A percentile compares a stretch with the other conserved stretches of the same genome.
Evolutionary conservation across 1,140 invertebrate species (phyloP).

Genomic region (Neodiprion virginianus): DNA sequence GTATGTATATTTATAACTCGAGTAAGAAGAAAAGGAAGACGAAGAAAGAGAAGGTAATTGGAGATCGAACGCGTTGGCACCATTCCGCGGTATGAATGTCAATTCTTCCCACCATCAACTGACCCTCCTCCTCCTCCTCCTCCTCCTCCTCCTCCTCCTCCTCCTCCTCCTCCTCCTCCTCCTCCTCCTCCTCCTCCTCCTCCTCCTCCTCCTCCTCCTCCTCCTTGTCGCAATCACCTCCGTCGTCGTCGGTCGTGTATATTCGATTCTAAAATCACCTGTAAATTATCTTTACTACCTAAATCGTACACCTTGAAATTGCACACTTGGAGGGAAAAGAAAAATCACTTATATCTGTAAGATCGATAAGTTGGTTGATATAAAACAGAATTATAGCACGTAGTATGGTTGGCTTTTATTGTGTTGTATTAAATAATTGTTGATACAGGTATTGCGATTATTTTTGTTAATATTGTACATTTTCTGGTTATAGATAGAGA

Average conservation of each 20-base stretch:
- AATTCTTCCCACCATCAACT: conserved; percentile 17
- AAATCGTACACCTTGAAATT: neutral
- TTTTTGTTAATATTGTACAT: too few relatives aligned
- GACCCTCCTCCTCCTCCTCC: neutral
- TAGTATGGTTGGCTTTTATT: too few relatives aligned
- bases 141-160: neutral
- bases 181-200: neutral
- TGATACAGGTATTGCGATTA: too few relatives aligned
- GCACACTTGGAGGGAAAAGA: too few relatives aligned
- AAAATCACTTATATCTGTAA: too few relatives aligned
- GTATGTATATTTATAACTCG: too few relatives aligned
- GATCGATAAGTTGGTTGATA: too few relatives aligned
- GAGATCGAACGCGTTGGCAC: neutral
- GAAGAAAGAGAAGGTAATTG: neutral
- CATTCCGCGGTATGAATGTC: neutral
- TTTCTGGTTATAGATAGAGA: too few relatives aligned
- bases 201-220: neutral
- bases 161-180: neutral
- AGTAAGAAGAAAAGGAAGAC: too few relatives aligned
- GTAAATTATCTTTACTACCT: neutral
- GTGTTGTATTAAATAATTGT: too few relatives aligned
- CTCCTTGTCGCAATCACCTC: neutral
- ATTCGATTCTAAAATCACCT: neutral
- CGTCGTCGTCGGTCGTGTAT: neutral
- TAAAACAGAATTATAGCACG: too few relatives aligned